Evolutionary conservation across 1,140 invertebrate genomes (phyloP).

Genomic region (Drosophila simulans): DNA sequence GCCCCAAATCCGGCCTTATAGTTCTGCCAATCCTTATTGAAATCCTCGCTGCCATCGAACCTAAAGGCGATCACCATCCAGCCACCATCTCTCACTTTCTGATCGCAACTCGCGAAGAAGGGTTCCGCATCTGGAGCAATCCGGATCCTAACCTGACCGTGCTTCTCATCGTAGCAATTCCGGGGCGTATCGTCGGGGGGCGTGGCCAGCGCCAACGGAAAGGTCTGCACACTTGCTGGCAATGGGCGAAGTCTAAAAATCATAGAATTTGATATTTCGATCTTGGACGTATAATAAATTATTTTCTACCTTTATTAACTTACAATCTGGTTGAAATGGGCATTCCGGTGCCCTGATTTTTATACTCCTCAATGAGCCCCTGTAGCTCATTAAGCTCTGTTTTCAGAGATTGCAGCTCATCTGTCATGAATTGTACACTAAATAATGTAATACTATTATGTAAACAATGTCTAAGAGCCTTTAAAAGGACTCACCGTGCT

Average conservation of each 20-base stretch:
- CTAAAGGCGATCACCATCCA: constrained; percentile 88
- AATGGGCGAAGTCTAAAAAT: neutral
- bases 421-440: constrained; percentile 48
- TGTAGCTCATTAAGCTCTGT: constrained; percentile 48
- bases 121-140: constrained; percentile 69
- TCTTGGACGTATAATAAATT: neutral
- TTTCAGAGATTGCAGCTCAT: constrained; percentile 37
- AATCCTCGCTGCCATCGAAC: constrained; percentile 87
- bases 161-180: constrained; percentile 50
- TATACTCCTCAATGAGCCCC: constrained; percentile 52
- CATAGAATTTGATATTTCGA: no score
- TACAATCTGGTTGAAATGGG: constrained; percentile 30
- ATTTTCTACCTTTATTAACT: neutral
- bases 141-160: constrained; percentile 50
- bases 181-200: constrained; percentile 36
- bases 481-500: constrained; percentile 41
- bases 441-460: neutral
- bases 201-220: neutral
- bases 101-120: constrained; percentile 87
- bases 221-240: neutral
- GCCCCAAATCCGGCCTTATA: constrained; percentile 88
- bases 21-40: constrained; percentile 87
- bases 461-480: no score
- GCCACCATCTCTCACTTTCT: constrained; percentile 85
- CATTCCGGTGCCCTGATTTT: constrained; percentile 6